Conservation (phyloP, 2,888 invertebrate species). For the Aphrophora alni region DNA sequence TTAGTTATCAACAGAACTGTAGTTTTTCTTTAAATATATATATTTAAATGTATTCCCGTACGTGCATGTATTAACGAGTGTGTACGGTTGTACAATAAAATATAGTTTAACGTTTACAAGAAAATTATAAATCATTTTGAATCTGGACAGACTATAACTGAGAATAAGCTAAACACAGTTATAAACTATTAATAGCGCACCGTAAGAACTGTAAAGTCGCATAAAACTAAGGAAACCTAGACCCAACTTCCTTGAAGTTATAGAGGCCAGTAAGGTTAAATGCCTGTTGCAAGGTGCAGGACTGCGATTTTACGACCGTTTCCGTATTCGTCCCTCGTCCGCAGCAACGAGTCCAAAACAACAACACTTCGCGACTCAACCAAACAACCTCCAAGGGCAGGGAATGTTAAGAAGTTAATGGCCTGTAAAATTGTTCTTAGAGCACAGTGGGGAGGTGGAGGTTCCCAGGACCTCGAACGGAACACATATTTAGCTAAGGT, state of each 20-base stretch:
- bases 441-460: neutral
- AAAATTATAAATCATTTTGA: too few species aligned
- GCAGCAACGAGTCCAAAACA: neutral
- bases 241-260: neutral
- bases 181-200: too few species aligned
- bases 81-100: too few species aligned
- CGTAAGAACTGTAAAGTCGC: neutral
- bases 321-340: neutral
- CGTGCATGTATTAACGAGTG: too few species aligned
- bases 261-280: neutral
- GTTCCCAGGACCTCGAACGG: neutral
- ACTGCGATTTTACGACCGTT: neutral
- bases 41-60: too few species aligned
- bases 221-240: too few species aligned
- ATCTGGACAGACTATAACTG: too few species aligned
- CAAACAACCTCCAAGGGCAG: neutral
- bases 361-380: neutral
- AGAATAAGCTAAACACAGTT: too few species aligned
- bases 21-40: too few species aligned
- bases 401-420: conserved; percentile 2
- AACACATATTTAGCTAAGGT: neutral
- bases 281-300: neutral
- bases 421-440: neutral
- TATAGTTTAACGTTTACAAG: too few species aligned
- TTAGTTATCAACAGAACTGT: too few species aligned